phyloP scores from a whole-genome alignment of 1,140 invertebrate species.

The Rhagoletis zephyria region DNA sequence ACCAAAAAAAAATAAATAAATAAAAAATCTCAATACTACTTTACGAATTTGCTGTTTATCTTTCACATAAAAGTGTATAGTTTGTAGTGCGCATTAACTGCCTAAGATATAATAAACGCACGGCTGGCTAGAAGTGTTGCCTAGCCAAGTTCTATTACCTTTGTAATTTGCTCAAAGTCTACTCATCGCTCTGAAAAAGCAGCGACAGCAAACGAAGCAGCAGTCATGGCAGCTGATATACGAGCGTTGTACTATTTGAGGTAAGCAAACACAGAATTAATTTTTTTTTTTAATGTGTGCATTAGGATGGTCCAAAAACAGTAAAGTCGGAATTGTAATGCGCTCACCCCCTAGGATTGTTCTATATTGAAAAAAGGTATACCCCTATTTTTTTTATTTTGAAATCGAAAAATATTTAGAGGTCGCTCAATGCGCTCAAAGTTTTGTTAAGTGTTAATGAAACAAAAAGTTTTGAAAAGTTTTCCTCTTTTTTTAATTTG shows the following conservation, averaged over 20 bases:
- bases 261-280: neutral
- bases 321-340: too few relatives aligned
- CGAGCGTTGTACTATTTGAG: neutral
- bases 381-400: too few relatives aligned
- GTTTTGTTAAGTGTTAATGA: too few relatives aligned
- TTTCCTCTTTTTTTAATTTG: too few relatives aligned
- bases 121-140: neutral
- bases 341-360: too few relatives aligned
- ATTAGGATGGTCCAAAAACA: too few relatives aligned
- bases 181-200: neutral
- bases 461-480: too few relatives aligned
- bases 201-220: neutral
- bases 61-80: conserved; percentile 16
- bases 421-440: too few relatives aligned
- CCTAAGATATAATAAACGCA: neutral
- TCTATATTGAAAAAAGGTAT: too few relatives aligned
- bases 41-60: neutral
- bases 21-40: neutral
- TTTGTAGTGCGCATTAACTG: neutral
- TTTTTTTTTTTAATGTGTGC: too few relatives aligned
- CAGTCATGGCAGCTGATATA: conserved; percentile 18
- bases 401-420: too few relatives aligned
- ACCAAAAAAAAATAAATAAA: neutral
- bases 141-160: neutral
- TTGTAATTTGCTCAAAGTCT: neutral